These are phyloP conservation scores for Aldrovandia affinis DNA, from an alignment of 2,797 vertebrate genomes.

Conservation along the genomic window DNA sequence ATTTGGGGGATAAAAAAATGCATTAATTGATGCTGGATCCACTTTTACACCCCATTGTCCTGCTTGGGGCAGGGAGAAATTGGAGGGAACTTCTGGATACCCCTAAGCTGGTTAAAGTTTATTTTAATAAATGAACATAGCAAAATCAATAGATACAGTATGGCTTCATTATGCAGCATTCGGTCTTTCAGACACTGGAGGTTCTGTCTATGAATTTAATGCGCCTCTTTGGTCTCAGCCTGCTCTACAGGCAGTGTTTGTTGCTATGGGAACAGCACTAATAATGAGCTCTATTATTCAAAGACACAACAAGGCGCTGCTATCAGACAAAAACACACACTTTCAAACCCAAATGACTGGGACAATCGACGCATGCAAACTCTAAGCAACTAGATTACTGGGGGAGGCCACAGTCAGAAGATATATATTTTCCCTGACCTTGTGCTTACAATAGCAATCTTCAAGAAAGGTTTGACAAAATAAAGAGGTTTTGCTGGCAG, in stretches of 20 bases:
- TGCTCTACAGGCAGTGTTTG: conserved; percentile 52
- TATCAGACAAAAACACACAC: conserved; percentile 48
- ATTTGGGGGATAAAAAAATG: too few relatives aligned
- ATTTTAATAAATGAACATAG: too few relatives aligned
- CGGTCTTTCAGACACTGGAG: conserved; percentile 25
- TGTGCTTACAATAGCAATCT: background rate
- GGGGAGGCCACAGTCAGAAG: background rate
- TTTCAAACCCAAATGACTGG: conserved; percentile 43
- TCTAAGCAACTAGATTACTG: conserved; percentile 42
- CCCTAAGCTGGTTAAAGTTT: too few relatives aligned
- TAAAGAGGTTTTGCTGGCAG: background rate
- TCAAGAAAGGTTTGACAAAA: background rate
- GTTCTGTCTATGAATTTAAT: conserved; percentile 41
- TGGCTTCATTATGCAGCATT: background rate
- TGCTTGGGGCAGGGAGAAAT: too few relatives aligned
- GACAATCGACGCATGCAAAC: conserved; percentile 41
- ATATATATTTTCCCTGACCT: conserved; percentile 26
- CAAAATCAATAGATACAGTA: too few relatives aligned
- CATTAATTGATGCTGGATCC: too few relatives aligned
- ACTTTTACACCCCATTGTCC: too few relatives aligned
- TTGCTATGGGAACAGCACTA: conserved; percentile 68
- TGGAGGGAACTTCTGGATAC: too few relatives aligned
- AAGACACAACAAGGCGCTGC: conserved; percentile 45
- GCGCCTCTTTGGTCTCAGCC: conserved; percentile 41
- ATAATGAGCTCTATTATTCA: conserved; percentile 62